Conservation (phyloP, 2,113 vertebrate genomes). For the Toxotes jaculatrix region DNA sequence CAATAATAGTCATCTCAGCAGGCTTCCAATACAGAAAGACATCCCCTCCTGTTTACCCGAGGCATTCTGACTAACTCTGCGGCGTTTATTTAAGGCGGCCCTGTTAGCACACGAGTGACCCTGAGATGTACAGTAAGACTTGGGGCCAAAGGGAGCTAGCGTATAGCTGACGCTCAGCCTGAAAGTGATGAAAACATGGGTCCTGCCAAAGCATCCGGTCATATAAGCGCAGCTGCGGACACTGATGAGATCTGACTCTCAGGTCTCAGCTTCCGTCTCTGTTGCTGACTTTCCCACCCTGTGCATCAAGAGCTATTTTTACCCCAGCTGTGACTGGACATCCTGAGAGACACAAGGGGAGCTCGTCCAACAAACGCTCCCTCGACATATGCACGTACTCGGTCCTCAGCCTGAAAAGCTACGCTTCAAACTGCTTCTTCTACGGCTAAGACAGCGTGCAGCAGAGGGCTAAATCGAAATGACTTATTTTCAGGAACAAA, state of each 20-base stretch:
- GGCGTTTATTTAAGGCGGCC: constrained; percentile 48
- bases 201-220: constrained; percentile 63
- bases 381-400: constrained; percentile 14
- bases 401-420: not conserved
- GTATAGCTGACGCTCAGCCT: constrained; percentile 30
- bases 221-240: constrained; percentile 71
- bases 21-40: constrained; percentile 47
- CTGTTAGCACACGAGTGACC: constrained; percentile 40
- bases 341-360: constrained; percentile 66
- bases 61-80: constrained; percentile 43
- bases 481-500: not conserved
- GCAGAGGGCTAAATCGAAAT: not conserved
- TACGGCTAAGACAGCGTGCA: not conserved
- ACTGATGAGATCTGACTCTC: constrained; percentile 78
- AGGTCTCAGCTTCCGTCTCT: constrained; percentile 81
- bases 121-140: constrained; percentile 36
- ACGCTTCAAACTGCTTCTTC: constrained; percentile 1
- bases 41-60: constrained; percentile 38
- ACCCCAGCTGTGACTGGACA: constrained; percentile 78
- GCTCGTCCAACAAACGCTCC: constrained; percentile 58
- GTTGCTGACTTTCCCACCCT: constrained; percentile 84
- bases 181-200: constrained; percentile 51
- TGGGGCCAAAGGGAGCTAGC: constrained; percentile 3
- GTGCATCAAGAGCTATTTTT: constrained; percentile 83
- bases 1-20: constrained; percentile 64